phyloP scores from a whole-genome alignment of 2,888 invertebrate species.

The Agriopis aurantiaria region DNA sequence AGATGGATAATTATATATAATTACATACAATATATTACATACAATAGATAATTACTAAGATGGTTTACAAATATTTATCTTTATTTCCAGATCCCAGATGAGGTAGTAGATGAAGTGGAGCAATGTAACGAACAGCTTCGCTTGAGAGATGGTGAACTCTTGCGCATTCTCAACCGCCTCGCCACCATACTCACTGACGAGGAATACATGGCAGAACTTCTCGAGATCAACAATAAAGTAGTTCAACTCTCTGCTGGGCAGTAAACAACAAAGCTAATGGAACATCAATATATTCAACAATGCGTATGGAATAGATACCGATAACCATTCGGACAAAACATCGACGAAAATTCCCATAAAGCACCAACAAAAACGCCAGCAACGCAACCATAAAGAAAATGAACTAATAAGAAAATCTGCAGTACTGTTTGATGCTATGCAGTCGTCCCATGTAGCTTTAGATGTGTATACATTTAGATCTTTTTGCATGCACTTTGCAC shows the following conservation, averaged over 20 bases:
- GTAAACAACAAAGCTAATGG: slow-evolving; percentile 46
- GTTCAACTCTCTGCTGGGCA: slow-evolving; percentile 77
- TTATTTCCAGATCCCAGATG: slow-evolving; percentile 88
- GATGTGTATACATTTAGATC: slow-evolving; percentile 26
- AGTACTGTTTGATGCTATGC: slow-evolving; percentile 22
- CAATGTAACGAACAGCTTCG: slow-evolving; percentile 92
- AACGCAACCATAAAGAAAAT: background rate
- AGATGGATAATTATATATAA: too few species aligned
- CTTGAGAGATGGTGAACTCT: slow-evolving; percentile 88
- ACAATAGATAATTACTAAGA: too few species aligned
- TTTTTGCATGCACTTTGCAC: slow-evolving; percentile 13
- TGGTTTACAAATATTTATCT: background rate
- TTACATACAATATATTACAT: too few species aligned
- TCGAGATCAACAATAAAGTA: slow-evolving; percentile 92
- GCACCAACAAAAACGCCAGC: background rate
- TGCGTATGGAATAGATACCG: background rate
- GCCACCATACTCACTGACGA: slow-evolving; percentile 91
- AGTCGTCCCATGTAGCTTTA: slow-evolving; percentile 15
- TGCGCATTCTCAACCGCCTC: slow-evolving; percentile 88
- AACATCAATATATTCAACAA: background rate
- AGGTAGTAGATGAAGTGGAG: slow-evolving; percentile 87
- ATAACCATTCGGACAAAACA: background rate
- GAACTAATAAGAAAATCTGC: background rate
- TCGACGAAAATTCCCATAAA: too few species aligned
- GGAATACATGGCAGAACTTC: slow-evolving; percentile 90